Evolutionary conservation across 2,888 invertebrate genomes (phyloP).

Genomic region (Tenthredo livida): DNA sequence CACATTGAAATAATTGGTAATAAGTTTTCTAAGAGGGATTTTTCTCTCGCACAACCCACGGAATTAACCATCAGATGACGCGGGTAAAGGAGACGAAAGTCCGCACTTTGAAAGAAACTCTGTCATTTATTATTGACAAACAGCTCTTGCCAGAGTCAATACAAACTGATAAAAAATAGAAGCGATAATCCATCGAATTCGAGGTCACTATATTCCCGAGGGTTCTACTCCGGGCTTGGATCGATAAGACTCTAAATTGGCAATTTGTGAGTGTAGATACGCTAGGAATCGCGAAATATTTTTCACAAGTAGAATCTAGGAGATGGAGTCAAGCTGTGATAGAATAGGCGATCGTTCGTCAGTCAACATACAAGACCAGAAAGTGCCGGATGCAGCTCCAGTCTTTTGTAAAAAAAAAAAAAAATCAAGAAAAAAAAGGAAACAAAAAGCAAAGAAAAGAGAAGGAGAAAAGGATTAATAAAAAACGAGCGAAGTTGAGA

Average conservation of each 20-base stretch:
- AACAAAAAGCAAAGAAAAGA: conserved; percentile 31
- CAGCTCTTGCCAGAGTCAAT: conserved; percentile 10
- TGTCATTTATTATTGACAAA: conserved; percentile 32
- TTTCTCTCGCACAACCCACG: not conserved
- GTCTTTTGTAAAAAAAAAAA: conserved; percentile 52
- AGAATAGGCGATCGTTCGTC: not conserved
- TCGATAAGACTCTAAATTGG: conserved; percentile 28
- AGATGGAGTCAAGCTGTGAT: conserved; percentile 10
- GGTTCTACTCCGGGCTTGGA: conserved; percentile 1
- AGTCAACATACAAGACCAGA: conserved; percentile 9
- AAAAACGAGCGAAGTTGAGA: conserved; percentile 33
- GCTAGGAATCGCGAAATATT: not conserved
- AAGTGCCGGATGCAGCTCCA: conserved; percentile 55
- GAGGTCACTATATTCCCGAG: conserved; percentile 27
- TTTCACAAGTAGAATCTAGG: not conserved
- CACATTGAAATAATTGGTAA: not conserved
- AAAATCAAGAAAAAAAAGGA: conserved; percentile 37
- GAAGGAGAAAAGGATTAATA: conserved; percentile 33
- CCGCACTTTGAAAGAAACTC: conserved; percentile 5
- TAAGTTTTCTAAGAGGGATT: not conserved
- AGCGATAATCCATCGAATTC: conserved; percentile 35
- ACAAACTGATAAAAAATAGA: conserved; percentile 37
- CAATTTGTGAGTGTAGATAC: not conserved
- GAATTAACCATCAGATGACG: not conserved
- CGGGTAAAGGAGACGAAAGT: not conserved